Conservation (phyloP, 30 jellyfish, hydroid and myxozoan genomes). For the Turritopsis dohrnii region DNA sequence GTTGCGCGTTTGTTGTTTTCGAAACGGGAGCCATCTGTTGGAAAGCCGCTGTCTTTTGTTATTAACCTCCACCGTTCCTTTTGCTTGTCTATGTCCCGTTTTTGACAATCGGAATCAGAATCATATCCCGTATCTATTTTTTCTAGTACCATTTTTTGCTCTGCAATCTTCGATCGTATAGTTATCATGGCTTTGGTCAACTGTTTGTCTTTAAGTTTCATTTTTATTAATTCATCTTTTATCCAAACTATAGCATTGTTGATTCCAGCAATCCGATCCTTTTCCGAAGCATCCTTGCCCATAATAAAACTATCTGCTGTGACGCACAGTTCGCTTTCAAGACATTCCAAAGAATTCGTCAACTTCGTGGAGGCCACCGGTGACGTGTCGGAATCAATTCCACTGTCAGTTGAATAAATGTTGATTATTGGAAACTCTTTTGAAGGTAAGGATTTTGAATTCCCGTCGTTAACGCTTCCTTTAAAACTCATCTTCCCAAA, state of each 20-base stretch:
- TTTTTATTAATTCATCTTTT: conserved; percentile 15
- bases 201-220: conserved; percentile 20
- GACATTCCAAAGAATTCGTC: conserved; percentile 3
- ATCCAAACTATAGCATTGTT: conserved; percentile 24
- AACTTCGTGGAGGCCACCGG: conserved; percentile 3
- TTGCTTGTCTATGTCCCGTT: background rate
- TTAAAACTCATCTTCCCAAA: background rate
- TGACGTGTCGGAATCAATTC: conserved; percentile 20
- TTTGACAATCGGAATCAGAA: conserved; percentile 11
- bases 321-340: background rate
- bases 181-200: conserved; percentile 14
- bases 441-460: conserved; percentile 23
- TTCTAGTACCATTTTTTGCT: conserved; percentile 1
- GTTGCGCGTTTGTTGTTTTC: conserved; percentile 27
- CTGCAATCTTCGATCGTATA: conserved; percentile 17
- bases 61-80: conserved; percentile 11
- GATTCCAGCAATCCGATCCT: conserved; percentile 23
- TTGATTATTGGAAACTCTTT: conserved; percentile 1
- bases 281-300: conserved; percentile 10
- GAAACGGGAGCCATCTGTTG: conserved; percentile 21
- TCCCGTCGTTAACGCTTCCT: background rate
- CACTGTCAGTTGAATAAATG: conserved; percentile 26
- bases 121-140: conserved; percentile 11
- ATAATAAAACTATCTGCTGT: background rate
- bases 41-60: conserved; percentile 24